Evolutionary conservation across 2,113 vertebrate genomes (phyloP).

Genomic region (Nothobranchius furzeri): DNA sequence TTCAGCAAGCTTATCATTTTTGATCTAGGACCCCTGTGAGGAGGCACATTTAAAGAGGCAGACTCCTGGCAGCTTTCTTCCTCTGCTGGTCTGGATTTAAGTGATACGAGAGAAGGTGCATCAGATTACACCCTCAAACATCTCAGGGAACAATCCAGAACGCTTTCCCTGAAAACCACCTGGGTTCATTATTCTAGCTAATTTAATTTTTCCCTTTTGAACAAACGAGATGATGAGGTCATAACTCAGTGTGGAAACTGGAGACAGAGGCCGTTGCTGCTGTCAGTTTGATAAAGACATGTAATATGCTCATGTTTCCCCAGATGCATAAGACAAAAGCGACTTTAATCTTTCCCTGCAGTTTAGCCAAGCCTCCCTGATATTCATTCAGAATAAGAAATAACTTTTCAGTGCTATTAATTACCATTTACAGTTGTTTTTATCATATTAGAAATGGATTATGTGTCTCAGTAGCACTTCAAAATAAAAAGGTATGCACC

Average conservation of each 20-base stretch:
- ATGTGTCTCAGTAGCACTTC: background rate
- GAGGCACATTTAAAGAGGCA: slow-evolving; percentile 57
- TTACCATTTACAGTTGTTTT: slow-evolving; percentile 33
- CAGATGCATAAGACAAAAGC: slow-evolving; percentile 62
- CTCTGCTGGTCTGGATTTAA: slow-evolving; percentile 54
- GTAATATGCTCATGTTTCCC: slow-evolving; percentile 74
- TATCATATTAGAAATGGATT: slow-evolving; percentile 19
- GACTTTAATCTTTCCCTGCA: slow-evolving; percentile 67
- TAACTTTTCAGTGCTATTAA: slow-evolving; percentile 35
- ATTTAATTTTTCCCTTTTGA: slow-evolving; percentile 80
- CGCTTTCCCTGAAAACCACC: slow-evolving; percentile 68
- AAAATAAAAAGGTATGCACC: background rate
- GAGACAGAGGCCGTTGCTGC: slow-evolving; percentile 65
- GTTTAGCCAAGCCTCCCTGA: slow-evolving; percentile 59
- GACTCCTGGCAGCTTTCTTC: slow-evolving; percentile 60
- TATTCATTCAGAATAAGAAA: slow-evolving; percentile 54
- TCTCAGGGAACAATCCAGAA: slow-evolving; percentile 66
- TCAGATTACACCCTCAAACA: slow-evolving; percentile 72
- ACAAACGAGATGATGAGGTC: slow-evolving; percentile 77
- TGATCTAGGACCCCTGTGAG: slow-evolving; percentile 66
- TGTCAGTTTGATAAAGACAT: slow-evolving; percentile 73
- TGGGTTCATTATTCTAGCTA: slow-evolving; percentile 76
- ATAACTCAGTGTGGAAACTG: slow-evolving; percentile 71
- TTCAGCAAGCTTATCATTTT: slow-evolving; percentile 59
- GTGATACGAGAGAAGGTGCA: slow-evolving; percentile 44